These are phyloP conservation scores for Xestia sexstrigata DNA, from an alignment of 2,888 invertebrate species.

Conservation along the genomic window DNA sequence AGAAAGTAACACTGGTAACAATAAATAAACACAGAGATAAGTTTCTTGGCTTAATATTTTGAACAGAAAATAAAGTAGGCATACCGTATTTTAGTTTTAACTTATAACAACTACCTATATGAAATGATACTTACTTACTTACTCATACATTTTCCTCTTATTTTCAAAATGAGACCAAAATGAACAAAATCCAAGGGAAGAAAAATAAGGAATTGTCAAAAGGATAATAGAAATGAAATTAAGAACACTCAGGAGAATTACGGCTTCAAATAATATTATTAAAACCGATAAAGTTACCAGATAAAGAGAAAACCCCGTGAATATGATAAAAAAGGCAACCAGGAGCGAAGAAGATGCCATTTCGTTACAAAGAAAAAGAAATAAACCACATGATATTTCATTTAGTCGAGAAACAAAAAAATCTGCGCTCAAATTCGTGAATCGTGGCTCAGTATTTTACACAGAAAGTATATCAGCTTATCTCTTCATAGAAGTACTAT, in stretches of 20 bases:
- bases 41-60: too few relatives aligned
- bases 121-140: too few relatives aligned
- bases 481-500: constrained; percentile 39
- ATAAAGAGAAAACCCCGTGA: constrained; percentile 51
- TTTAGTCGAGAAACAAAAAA: constrained; percentile 57
- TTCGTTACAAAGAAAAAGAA: constrained; percentile 54
- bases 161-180: constrained; percentile 17
- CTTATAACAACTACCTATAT: too few relatives aligned
- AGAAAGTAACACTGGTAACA: too few relatives aligned
- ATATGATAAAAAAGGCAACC: constrained; percentile 60
- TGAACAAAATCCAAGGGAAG: neutral
- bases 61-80: too few relatives aligned
- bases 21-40: too few relatives aligned
- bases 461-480: constrained; percentile 37
- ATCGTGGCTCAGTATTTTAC: constrained; percentile 26
- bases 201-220: constrained; percentile 16
- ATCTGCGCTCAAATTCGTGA: constrained; percentile 6
- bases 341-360: constrained; percentile 42
- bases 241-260: constrained; percentile 45
- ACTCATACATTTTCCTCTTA: neutral
- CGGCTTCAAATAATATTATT: constrained; percentile 60
- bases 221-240: constrained; percentile 35
- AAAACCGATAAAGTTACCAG: constrained; percentile 59
- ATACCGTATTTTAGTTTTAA: too few relatives aligned
- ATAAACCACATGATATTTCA: constrained; percentile 60